Conservation (phyloP, 2,113 vertebrate species). For the Atrichornis clamosus region DNA sequence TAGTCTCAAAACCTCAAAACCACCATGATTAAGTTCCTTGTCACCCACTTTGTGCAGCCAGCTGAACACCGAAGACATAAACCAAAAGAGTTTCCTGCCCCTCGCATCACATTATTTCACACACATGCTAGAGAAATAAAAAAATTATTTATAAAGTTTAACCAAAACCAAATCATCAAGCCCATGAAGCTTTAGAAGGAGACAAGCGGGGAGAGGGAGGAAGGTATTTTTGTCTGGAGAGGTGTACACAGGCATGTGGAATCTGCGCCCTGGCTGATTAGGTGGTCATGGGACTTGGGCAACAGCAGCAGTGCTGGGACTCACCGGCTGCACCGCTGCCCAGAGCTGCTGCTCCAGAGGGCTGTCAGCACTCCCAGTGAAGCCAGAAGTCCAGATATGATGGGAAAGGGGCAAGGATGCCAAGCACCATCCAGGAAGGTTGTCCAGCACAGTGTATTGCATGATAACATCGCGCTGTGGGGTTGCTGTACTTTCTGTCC, state of each 20-base stretch:
- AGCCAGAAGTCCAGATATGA: background rate
- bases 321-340: background rate
- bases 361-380: background rate
- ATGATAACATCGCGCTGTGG: accelerated
- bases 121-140: background rate
- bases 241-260: background rate
- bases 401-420: background rate
- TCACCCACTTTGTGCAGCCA: conserved; percentile 44
- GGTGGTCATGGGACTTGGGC: background rate
- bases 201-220: background rate
- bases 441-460: accelerated
- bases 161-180: background rate
- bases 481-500: accelerated
- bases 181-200: background rate
- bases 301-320: background rate
- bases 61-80: background rate
- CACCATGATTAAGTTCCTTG: background rate
- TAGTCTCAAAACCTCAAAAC: conserved; percentile 47
- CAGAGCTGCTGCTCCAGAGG: background rate
- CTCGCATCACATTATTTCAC: background rate
- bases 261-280: background rate
- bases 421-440: background rate
- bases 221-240: background rate
- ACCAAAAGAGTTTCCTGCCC: conserved; percentile 39
- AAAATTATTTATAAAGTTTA: background rate